Evolutionary conservation across 1,140 invertebrate species (phyloP).

Genomic region (Heliconius melpomene): DNA sequence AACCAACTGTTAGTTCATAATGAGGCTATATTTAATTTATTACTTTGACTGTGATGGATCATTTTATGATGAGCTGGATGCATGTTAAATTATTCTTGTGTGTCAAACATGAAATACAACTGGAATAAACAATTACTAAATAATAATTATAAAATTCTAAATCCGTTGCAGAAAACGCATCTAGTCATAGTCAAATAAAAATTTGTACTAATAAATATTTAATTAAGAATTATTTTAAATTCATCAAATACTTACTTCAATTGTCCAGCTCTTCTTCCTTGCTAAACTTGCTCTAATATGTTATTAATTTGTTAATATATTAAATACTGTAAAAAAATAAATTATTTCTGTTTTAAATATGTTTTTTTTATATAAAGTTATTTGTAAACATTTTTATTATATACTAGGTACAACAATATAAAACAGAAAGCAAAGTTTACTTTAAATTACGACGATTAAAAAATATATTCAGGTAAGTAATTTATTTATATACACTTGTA

Average conservation of each 20-base stretch:
- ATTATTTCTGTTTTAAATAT: constrained; percentile 42
- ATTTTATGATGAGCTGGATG: constrained; percentile 37
- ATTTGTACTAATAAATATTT: not conserved
- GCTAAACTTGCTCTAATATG: constrained; percentile 31
- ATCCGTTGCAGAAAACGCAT: constrained; percentile 6
- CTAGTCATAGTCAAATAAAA: constrained; percentile 22
- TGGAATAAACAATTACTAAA: no score
- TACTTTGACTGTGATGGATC: constrained; percentile 43
- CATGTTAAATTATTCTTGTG: constrained; percentile 3
- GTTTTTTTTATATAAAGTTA: constrained; percentile 11
- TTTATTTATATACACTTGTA: no score
- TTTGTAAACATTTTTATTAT: no score
- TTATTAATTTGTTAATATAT: constrained; percentile 40
- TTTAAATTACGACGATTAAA: no score
- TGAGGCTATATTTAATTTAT: constrained; percentile 45
- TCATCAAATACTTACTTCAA: not conserved
- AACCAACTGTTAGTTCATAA: constrained; percentile 32
- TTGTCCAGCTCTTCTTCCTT: constrained; percentile 18
- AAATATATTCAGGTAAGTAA: no score
- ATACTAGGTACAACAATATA: no score
- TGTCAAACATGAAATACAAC: not conserved
- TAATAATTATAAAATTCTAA: not conserved
- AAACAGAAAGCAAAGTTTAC: no score
- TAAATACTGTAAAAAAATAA: constrained; percentile 38
- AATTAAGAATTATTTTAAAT: not conserved